Base-by-base conservation (phyloP, 64 coral and sea anemone species). In the Porites australiensis region DNA sequence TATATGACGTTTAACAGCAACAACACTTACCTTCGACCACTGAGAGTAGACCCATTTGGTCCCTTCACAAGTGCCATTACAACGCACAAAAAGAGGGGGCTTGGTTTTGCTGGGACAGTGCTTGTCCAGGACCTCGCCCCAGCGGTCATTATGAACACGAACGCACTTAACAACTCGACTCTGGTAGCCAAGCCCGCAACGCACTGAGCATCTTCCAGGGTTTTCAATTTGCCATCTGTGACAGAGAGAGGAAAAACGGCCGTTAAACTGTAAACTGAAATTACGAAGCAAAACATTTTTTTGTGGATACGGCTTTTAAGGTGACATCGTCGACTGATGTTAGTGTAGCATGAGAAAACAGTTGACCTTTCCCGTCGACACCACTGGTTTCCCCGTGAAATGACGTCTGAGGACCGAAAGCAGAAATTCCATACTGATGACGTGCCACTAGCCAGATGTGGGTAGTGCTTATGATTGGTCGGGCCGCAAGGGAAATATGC, bases 1-100 rank as follows among this genome's bases (percentile, higher is more conserved):
- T n/a, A n/a, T n/a, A n/a, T n/a, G n/a, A 1, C 27, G 27, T 37
- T 37, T 37, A 0, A 37, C 59, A 3, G 18, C 5, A 80, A 58
- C 48, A 18, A 45, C 65, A 95, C 55, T 4, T 92, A 97, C 95
- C 77, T 86, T 5, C 8, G 95, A 87, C 95, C 95, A 97, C 15
- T 83, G 54, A 20, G 74, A 58, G 55, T 97, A 97, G 12, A 58
- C 16, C 95, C 95, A 97, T 75, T 77, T 93, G 14, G 70, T 74
- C 48, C 93, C 71, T 52, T 93, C 47, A 82, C 95, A 97, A 13
- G 50, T 84, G 54, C 88, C 92, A 60, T 77, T 16, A 46, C 95
- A 97, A 50, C 49, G 76, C 58, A 88, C 54, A 7, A 58, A 18
- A 49, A 72, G 43, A 71, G 92, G 75, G 16, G 95, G 95, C 78